Base-by-base conservation (phyloP, 2,888 invertebrate species). In the Campoletis raptor region DNA sequence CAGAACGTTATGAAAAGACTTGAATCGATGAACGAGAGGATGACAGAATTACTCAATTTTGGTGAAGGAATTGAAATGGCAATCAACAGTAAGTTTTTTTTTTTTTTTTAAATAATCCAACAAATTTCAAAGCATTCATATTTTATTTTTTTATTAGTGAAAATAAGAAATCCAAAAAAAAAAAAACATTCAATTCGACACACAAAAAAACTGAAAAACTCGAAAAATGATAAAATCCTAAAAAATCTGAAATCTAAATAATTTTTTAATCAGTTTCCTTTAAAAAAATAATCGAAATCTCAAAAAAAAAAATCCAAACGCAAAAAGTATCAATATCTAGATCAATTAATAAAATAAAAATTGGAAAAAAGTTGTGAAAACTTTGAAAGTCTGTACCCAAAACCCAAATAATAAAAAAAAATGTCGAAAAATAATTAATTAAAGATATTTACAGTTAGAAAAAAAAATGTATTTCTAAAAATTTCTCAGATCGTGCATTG, bases 51-150 rank as follows among this genome's bases (percentile, higher is more conserved):
- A 30, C 30, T 52, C 30, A 69, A 72, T 12, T 64, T 83, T 2
- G 84, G 88, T 0, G 87, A 90, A 74, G 79, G 76, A 57, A 89
- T 92, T 40, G 77, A 87, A n/a, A 66, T 69, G 9, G 90, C 90
- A 24, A 77, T 92, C 18, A 85, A 87, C 69, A 89, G 92, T 92
- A 74, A 89, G 89, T 85, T 30, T 61, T 61, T 61, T 15, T 5
- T 61, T 57, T 36, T 61, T 61, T 15, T 5, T 61, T 57, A 30
- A 77, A 76, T 73, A 0, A 40, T 30, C 3, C 30, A 30, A 30
- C 30, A 61, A 61, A 30, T 24, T 4, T 1, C 10, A 10, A 10
- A 21, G 57, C 9, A 24, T 21, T 57, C 24, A 12, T 12, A 1
- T 4, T 48, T n/a, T 7, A 37, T 57, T n/a, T 7, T 42, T 57